Percentiles rank a stretch among this genome's conserved stretches.
Evolutionary conservation across 1,140 invertebrate genomes (phyloP).

Genomic region (Papilio glaucus): DNA sequence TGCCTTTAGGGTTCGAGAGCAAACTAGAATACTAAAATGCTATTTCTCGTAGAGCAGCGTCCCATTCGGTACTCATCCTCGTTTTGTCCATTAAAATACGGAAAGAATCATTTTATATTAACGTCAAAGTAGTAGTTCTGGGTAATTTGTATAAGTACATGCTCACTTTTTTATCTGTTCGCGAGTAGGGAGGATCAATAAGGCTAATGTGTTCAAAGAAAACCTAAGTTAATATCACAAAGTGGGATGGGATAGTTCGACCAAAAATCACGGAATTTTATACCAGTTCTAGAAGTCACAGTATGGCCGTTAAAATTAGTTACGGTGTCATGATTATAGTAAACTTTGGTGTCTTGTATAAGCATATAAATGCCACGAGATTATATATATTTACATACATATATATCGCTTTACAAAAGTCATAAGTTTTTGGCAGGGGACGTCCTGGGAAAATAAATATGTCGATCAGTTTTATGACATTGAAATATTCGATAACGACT

Average conservation of each 20-base stretch:
- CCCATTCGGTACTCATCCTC: not conserved
- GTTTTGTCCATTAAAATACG: not conserved
- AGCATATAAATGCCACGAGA: no score
- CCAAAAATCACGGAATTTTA: not conserved
- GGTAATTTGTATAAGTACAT: not conserved
- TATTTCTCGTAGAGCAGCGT: not conserved
- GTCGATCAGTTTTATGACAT: no score
- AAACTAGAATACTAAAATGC: no score
- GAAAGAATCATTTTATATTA: not conserved
- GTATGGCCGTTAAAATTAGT: no score
- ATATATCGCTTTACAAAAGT: no score
- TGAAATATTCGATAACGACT: no score
- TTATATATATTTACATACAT: no score
- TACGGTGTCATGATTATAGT: no score
- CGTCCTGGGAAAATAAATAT: no score
- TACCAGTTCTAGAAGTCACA: not conserved
- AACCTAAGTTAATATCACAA: not conserved
- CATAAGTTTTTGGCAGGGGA: no score
- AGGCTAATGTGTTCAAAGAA: constrained; percentile 6
- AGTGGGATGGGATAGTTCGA: not conserved
- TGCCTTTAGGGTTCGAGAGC: no score
- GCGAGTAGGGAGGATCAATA: not conserved
- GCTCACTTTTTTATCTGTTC: not conserved
- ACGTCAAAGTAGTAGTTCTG: not conserved
- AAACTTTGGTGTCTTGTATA: no score